Conservation (phyloP, 1,140 invertebrate genomes). For the Plectrocnemia conspersa region DNA sequence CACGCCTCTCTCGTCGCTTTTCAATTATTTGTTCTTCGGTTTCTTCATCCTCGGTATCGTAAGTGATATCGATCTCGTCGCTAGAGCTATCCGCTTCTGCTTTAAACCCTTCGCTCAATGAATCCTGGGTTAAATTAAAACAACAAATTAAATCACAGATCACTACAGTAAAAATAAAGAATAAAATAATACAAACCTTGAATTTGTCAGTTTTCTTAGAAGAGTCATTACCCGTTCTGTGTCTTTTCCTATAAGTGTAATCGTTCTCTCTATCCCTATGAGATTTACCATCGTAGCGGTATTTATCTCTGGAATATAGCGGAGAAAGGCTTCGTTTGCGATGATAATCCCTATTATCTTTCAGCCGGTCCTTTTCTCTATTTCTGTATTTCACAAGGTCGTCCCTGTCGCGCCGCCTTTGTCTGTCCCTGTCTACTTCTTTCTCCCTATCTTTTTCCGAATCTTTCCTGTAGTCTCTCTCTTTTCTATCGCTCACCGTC, state of each 20-base stretch:
- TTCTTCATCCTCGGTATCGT: slow-evolving; percentile 82
- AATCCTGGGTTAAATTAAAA: slow-evolving; percentile 61
- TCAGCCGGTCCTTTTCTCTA: slow-evolving; percentile 35
- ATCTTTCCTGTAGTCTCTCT: slow-evolving; percentile 34
- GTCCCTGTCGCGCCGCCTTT: slow-evolving; percentile 37
- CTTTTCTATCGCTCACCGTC: slow-evolving; percentile 36
- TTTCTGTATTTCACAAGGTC: slow-evolving; percentile 36
- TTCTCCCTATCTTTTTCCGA: slow-evolving; percentile 35
- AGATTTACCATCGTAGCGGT: too few species aligned
- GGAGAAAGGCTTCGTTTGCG: slow-evolving; percentile 37
- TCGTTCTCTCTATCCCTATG: slow-evolving; percentile 37
- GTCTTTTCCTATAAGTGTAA: slow-evolving; percentile 37
- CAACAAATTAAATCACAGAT: slow-evolving; percentile 31
- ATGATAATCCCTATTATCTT: slow-evolving; percentile 26
- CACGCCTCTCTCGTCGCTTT: slow-evolving; percentile 78
- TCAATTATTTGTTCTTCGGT: slow-evolving; percentile 94
- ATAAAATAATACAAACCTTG: slow-evolving; percentile 4
- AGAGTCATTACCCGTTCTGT: slow-evolving; percentile 34
- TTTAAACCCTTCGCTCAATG: slow-evolving; percentile 74
- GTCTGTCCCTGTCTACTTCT: slow-evolving; percentile 36
- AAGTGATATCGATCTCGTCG: slow-evolving; percentile 63
- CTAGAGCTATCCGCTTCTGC: slow-evolving; percentile 49
- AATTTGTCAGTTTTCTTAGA: slow-evolving; percentile 36
- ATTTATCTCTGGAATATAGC: too few species aligned
- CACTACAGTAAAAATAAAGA: slow-evolving; percentile 17